phyloP scores from a whole-genome alignment of 2,888 invertebrate genomes.

The Drosophila quinaria region DNA sequence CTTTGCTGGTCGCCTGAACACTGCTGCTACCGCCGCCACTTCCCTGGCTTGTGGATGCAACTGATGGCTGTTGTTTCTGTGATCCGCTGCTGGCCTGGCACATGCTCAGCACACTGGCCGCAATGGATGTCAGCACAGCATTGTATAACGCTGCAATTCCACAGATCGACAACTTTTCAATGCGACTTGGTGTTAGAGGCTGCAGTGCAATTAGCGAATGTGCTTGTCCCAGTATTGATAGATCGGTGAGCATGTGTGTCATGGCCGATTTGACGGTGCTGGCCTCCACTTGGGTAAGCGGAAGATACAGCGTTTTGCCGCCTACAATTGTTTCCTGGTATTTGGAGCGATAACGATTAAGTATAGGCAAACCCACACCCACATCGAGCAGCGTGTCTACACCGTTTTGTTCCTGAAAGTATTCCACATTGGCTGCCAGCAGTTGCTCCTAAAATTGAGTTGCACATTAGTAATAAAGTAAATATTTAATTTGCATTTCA shows the following conservation, averaged over 20 bases:
- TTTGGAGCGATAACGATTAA: constrained; percentile 87
- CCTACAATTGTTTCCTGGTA: constrained; percentile 86
- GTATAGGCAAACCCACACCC: constrained; percentile 91
- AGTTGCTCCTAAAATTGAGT: constrained; percentile 89
- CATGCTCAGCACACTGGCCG: constrained; percentile 88
- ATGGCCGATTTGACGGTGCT: constrained; percentile 90
- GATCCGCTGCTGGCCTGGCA: constrained; percentile 86
- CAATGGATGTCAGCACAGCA: constrained; percentile 90
- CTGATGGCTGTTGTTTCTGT: constrained; percentile 84
- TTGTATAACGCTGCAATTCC: constrained; percentile 94
- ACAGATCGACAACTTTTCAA: constrained; percentile 92
- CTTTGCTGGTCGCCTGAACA: constrained; percentile 50
- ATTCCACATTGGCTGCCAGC: constrained; percentile 91
- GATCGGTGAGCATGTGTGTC: constrained; percentile 93
- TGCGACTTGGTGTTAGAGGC: constrained; percentile 93
- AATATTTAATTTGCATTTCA: not conserved
- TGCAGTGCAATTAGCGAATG: constrained; percentile 95
- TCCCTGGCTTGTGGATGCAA: constrained; percentile 64
- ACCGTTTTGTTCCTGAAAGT: constrained; percentile 92
- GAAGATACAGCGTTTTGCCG: constrained; percentile 89
- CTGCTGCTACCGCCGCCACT: constrained; percentile 47
- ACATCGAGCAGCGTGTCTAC: constrained; percentile 93
- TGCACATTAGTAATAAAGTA: not conserved
- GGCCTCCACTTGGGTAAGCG: constrained; percentile 90
- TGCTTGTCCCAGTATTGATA: constrained; percentile 92